phyloP scores from a whole-genome alignment of 2,797 vertebrate species.

The Sebastiscus albofasciatus region DNA sequence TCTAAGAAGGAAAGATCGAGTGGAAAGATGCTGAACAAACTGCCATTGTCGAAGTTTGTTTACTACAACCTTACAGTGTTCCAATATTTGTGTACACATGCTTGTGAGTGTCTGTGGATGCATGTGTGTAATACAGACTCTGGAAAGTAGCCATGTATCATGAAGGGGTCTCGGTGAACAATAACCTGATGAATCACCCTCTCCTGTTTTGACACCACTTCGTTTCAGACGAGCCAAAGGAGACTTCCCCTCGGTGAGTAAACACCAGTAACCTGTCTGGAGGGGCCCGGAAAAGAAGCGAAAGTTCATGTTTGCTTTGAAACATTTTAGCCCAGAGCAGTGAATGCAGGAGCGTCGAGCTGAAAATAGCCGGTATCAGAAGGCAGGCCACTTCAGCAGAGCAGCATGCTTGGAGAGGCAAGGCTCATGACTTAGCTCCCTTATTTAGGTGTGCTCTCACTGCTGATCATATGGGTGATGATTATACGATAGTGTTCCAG shows the following conservation, averaged over 20 bases:
- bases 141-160: constrained; percentile 59
- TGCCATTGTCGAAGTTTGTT: constrained; percentile 30
- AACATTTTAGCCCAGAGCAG: constrained; percentile 45
- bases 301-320: constrained; percentile 71
- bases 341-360: constrained; percentile 30
- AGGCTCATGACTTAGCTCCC: constrained; percentile 18
- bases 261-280: constrained; percentile 54
- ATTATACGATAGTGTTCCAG: background rate
- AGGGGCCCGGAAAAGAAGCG: constrained; percentile 42
- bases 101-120: background rate
- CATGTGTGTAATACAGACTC: constrained; percentile 11
- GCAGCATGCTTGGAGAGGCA: constrained; percentile 15
- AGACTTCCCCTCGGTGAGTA: constrained; percentile 61
- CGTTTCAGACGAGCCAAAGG: constrained; percentile 5
- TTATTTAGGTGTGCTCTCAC: constrained; percentile 30
- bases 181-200: constrained; percentile 64
- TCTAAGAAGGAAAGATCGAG: constrained; percentile 14
- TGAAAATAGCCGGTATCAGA: constrained; percentile 62
- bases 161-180: constrained; percentile 60
- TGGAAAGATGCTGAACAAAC: constrained; percentile 16
- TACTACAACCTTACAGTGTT: background rate
- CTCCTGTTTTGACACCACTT: constrained; percentile 53
- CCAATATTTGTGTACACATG: background rate
- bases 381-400: constrained; percentile 32
- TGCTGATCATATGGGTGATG: background rate